Base-by-base conservation (phyloP, 1,140 invertebrate genomes). In the Drosophila pallidifrons region DNA sequence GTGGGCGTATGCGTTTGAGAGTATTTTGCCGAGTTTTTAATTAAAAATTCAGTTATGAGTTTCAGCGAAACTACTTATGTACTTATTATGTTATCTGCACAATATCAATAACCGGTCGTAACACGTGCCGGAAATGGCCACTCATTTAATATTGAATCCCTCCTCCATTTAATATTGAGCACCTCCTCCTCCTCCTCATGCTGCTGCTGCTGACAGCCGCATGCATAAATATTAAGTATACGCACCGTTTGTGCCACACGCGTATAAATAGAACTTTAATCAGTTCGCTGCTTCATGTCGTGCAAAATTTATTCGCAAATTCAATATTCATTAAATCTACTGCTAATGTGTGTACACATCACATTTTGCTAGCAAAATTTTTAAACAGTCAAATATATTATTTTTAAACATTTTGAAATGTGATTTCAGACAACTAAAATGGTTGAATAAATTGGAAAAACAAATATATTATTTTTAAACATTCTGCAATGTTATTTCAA, bases 1-100 rank as follows among this genome's bases (percentile, higher is more conserved):
- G 52, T 58, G 11, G 35, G 52, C 52, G 20, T 25, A 38, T 58
- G 51, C 49, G 69, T 72, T 25, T 25, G 8, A 7, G 35, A 8
- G 7, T 10, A 45, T 41, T 51, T 57, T 5, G 20, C 54, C 68
- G 55, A 68, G 30, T 69, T 74, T 74, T 74, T 74, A 69, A 74
- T 69, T 74, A 73, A 74, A 74, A 74, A 54, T 32, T 54, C 49
- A 5, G n/a, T 35, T 38, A 60, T 45, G 38, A 67, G 64, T 43
- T 43, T 15, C 35, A 15, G 47, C 28, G 25, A 4, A 73, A 72
- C 63, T 59, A 73, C 52, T 73, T 13, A 52, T 47, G 49, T 55
- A 35, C 30, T 15, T 55, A 64, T 15, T 70, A 55, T 55, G 54
- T 15, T 70, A 55, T 47, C 38, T 54, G 35, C 28, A 51, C 70